Conservation (phyloP, 2,797 vertebrate species). For the Luscinia luscinia region DNA sequence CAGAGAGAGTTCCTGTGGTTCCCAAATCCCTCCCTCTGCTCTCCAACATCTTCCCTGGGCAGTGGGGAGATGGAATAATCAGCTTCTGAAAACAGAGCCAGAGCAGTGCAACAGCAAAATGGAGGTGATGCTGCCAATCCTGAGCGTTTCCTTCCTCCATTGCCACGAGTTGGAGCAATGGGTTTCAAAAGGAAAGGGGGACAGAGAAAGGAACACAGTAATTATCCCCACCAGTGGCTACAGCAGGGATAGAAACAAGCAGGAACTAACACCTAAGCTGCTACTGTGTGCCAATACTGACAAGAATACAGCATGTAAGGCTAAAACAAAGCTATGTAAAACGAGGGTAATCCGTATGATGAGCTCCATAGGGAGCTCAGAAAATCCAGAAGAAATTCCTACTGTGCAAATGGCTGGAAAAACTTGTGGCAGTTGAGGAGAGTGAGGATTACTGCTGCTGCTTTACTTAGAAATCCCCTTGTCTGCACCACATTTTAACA, state of each 20-base stretch:
- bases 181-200: not conserved
- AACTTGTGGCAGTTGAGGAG: not conserved
- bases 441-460: not conserved
- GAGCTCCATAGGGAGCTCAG: not conserved
- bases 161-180: not conserved
- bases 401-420: not conserved
- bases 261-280: not conserved
- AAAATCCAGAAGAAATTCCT: not conserved
- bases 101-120: not conserved
- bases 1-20: not conserved
- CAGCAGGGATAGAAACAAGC: not conserved
- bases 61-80: not conserved
- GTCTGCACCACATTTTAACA: not conserved
- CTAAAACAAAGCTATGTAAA: not conserved
- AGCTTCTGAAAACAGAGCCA: not conserved
- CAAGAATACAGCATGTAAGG: not conserved
- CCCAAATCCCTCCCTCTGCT: not conserved
- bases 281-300: not conserved
- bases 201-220: not conserved
- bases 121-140: not conserved
- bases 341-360: not conserved
- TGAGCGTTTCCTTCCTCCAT: rapidly evolving
- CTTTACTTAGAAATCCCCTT: not conserved
- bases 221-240: not conserved
- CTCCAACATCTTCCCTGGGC: not conserved